These are phyloP conservation scores for Phrixothrix hirtus DNA, from an alignment of 2,888 invertebrate genomes.

Conservation along the genomic window DNA sequence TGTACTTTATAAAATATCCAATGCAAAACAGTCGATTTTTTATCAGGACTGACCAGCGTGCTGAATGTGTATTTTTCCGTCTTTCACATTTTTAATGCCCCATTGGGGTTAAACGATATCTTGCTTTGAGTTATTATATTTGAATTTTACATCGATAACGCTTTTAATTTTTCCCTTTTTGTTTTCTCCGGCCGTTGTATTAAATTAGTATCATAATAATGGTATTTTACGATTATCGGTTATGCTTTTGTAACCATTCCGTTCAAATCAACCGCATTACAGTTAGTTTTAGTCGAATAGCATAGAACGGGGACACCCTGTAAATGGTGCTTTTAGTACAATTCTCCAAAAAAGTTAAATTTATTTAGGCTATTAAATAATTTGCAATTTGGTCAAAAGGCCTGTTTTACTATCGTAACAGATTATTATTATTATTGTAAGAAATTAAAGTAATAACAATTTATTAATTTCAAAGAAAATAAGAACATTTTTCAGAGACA, in stretches of 20 bases:
- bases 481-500: too few species aligned
- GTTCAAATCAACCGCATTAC: not conserved
- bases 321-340: too few species aligned
- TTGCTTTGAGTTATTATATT: slow-evolving; percentile 41
- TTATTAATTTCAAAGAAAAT: too few species aligned
- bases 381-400: too few species aligned
- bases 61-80: slow-evolving; percentile 41
- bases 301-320: too few species aligned
- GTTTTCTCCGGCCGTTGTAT: slow-evolving; percentile 27
- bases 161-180: slow-evolving; percentile 39
- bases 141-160: slow-evolving; percentile 38
- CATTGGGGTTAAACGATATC: slow-evolving; percentile 38
- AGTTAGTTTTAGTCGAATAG: not conserved
- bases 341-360: too few species aligned
- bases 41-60: slow-evolving; percentile 38
- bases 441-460: too few species aligned
- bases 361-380: too few species aligned
- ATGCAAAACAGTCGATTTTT: slow-evolving; percentile 37
- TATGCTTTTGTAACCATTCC: not conserved
- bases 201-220: slow-evolving; percentile 21
- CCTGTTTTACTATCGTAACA: too few species aligned
- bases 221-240: slow-evolving; percentile 14
- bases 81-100: slow-evolving; percentile 36
- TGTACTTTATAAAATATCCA: slow-evolving; percentile 30
- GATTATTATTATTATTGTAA: too few species aligned